These are phyloP conservation scores for Geotrupes spiniger DNA, from an alignment of 2,888 invertebrate species.

Conservation along the genomic window DNA sequence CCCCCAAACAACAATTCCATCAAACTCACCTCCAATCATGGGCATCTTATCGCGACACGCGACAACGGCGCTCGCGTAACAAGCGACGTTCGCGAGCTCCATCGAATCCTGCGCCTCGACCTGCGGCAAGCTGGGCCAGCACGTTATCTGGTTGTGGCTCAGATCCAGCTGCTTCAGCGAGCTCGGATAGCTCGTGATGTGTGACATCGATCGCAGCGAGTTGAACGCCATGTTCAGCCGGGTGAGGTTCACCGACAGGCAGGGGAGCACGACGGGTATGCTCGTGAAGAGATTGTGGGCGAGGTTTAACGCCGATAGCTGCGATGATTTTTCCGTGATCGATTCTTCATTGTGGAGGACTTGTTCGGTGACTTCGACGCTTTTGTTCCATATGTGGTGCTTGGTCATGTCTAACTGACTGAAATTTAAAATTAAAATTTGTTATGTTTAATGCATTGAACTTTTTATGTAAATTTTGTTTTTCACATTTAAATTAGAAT, in stretches of 20 bases:
- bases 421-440: slow-evolving; percentile 20
- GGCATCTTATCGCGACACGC: slow-evolving; percentile 41
- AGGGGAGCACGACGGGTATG: slow-evolving; percentile 85
- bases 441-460: too few relatives aligned
- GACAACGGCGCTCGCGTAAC: slow-evolving; percentile 52
- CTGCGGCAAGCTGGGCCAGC: slow-evolving; percentile 85
- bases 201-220: slow-evolving; percentile 74
- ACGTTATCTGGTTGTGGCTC: slow-evolving; percentile 86
- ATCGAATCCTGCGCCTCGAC: slow-evolving; percentile 59
- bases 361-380: slow-evolving; percentile 65
- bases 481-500: background rate
- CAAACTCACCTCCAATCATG: slow-evolving; percentile 40
- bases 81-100: slow-evolving; percentile 67
- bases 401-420: slow-evolving; percentile 66
- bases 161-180: slow-evolving; percentile 88
- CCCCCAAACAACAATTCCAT: background rate
- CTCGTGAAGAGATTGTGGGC: slow-evolving; percentile 88
- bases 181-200: slow-evolving; percentile 86
- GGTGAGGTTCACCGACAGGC: slow-evolving; percentile 82
- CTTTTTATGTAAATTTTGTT: too few relatives aligned
- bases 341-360: slow-evolving; percentile 58
- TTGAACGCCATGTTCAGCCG: slow-evolving; percentile 91
- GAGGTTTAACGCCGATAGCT: slow-evolving; percentile 75
- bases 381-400: slow-evolving; percentile 73
- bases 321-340: slow-evolving; percentile 60